These are phyloP conservation scores for Caenorhabditis sulstoni DNA, from an alignment of 2,888 invertebrate species.

Conservation along the genomic window DNA sequence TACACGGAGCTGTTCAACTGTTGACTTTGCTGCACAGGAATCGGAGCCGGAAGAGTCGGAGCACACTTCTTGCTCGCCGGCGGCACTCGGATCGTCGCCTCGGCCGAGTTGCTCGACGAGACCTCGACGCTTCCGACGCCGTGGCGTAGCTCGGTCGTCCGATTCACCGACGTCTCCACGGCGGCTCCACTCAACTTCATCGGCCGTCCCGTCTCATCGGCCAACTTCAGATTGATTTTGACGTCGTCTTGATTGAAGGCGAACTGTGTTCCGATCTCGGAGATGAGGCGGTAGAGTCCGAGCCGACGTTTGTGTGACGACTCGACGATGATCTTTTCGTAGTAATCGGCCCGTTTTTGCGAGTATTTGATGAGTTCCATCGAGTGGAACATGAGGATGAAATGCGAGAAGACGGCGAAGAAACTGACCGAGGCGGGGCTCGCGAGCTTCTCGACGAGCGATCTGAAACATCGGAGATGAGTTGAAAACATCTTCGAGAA, in stretches of 20 bases:
- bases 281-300: conserved; percentile 25
- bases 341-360: conserved; percentile 17
- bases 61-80: not conserved
- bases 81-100: not conserved
- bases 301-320: conserved; percentile 19
- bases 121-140: not conserved
- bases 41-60: not conserved
- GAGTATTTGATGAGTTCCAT: conserved; percentile 16
- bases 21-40: not conserved
- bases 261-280: not conserved
- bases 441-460: not conserved
- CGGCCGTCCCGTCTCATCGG: conserved; percentile 33
- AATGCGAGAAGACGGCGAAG: not conserved
- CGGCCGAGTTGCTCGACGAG: not conserved
- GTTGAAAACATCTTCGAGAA: no score
- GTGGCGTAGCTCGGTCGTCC: not conserved
- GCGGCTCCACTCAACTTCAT: conserved; percentile 28
- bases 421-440: not conserved
- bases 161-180: conserved; percentile 26
- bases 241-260: conserved; percentile 10
- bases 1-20: not conserved
- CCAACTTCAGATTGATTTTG: conserved; percentile 19
- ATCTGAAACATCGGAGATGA: no score
- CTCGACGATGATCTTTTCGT: conserved; percentile 30
- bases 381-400: conserved; percentile 12